Conservation (phyloP, 1,140 invertebrate genomes). For the Cardiocondyla obscurior region DNA sequence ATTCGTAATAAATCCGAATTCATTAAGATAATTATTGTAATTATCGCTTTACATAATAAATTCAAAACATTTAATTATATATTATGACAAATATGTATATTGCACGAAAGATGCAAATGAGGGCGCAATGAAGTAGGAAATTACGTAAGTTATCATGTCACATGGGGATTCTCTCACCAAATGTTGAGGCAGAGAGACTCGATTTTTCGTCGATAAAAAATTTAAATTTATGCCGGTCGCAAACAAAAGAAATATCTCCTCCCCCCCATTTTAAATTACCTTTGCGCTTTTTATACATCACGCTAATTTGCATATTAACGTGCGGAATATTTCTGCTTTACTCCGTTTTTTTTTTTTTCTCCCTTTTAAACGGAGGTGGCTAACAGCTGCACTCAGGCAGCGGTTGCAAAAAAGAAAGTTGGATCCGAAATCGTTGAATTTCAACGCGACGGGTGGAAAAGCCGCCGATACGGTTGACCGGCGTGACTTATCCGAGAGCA, state of each 20-base stretch:
- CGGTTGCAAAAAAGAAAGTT: conserved; percentile 38
- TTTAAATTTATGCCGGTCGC: conserved; percentile 34
- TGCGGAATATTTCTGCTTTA: background rate
- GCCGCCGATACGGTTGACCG: background rate
- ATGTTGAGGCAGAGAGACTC: conserved; percentile 6
- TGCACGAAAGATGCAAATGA: background rate
- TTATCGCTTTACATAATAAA: background rate
- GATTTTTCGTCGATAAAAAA: conserved; percentile 42
- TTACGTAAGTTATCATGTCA: conserved; percentile 32
- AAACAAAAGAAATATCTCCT: conserved; percentile 23
- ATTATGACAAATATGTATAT: conserved; percentile 1
- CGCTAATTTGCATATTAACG: conserved; percentile 37
- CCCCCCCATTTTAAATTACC: conserved; percentile 8
- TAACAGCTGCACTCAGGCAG: too few relatives aligned
- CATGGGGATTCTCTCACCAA: background rate
- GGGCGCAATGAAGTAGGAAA: conserved; percentile 20
- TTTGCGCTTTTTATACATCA: conserved; percentile 3
- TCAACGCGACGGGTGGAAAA: background rate
- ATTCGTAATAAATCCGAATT: background rate
- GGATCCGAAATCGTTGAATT: background rate
- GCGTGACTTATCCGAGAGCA: background rate
- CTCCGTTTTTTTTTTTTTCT: background rate
- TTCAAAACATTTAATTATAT: background rate
- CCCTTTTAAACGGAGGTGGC: too few relatives aligned
- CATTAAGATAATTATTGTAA: background rate